phyloP scores from a whole-genome alignment of 2,888 invertebrate species.

The Limenitis arthemis region DNA sequence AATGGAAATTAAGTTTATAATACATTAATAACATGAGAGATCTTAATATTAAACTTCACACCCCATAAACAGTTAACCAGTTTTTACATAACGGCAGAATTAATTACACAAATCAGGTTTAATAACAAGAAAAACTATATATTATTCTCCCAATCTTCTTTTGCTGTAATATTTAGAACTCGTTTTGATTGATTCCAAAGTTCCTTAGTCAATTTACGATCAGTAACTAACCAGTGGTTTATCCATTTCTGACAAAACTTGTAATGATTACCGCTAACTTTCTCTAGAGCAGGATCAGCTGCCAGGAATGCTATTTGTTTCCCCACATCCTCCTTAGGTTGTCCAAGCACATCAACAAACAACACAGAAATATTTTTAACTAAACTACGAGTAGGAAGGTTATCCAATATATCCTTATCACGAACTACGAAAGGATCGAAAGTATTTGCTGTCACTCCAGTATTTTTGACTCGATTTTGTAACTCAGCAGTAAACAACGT shows the following conservation, averaged over 20 bases:
- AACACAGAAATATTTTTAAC: constrained; percentile 34
- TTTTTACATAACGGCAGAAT: no score
- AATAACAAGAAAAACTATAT: background rate
- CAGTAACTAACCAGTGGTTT: constrained; percentile 45
- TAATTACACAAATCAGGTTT: no score
- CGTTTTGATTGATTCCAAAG: constrained; percentile 51
- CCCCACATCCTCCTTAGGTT: constrained; percentile 48
- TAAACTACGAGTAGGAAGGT: constrained; percentile 35
- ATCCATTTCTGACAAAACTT: constrained; percentile 47
- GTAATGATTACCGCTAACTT: constrained; percentile 44
- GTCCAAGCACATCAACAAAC: constrained; percentile 44
- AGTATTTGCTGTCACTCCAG: constrained; percentile 75
- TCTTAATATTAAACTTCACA: no score
- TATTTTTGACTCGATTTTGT: constrained; percentile 63
- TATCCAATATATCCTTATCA: constrained; percentile 45
- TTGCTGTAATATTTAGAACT: constrained; percentile 39
- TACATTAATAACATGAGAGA: no score
- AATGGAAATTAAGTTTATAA: no score
- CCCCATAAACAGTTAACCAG: no score
- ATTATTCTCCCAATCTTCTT: constrained; percentile 48
- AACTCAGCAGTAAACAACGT: constrained; percentile 75
- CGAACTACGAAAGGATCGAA: constrained; percentile 67
- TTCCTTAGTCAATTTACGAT: constrained; percentile 34
- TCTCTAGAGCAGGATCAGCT: constrained; percentile 38
- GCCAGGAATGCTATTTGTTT: constrained; percentile 47